Base-by-base conservation (phyloP, 2,113 vertebrate genomes). In the Cyprinus carpio region DNA sequence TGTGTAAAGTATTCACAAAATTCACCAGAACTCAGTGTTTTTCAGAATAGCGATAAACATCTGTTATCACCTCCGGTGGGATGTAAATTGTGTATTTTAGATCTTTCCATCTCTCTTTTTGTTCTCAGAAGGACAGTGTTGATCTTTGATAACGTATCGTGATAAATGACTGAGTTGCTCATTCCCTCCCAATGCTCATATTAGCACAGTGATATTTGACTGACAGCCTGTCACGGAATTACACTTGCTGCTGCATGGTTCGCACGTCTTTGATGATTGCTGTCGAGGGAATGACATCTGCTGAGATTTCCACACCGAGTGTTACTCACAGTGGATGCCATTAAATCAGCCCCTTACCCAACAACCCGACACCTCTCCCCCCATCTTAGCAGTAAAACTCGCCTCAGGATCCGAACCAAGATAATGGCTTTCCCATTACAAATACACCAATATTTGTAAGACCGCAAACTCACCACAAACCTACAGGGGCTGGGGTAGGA, bases 401-500 rank as follows among this genome's bases (percentile, higher is more conserved):
- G 80, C 85, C 88, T 85, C 81, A 37, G 83, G 88, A 71, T 78
- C 71, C 49, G 31, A 72, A 84, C 84, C 75, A 27, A 85, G 79
- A 87, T 87, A 84, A 89, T 87, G 69, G 85, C 83, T 86, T 89
- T 86, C 84, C 87, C 75, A 86, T 87, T 87, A 88, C 82, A 88
- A 86, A 89, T 81, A 84, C 78, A 77, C 77, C 88, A 86, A 83
- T 85, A 88, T 88, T 87, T 86, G 87, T 83, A 62, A 84, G 80
- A 85, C 72, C 51, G 49, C 75, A 85, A 77, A 82, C 80, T 64
- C 43, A 10, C 79, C 83, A 62, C 16, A 75, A 72, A 84, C 51
- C 77, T 25, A 72, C 64, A 79, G 84, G 74, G 78, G 74, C 72
- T 13, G 3, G 16, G 49, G 27, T 72, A 72, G 49, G 79, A 87